Percentiles rank a stretch among this genome's conserved stretches.
Conservation (phyloP, 2,888 invertebrate genomes). For the Drosophila tanythrix region DNA sequence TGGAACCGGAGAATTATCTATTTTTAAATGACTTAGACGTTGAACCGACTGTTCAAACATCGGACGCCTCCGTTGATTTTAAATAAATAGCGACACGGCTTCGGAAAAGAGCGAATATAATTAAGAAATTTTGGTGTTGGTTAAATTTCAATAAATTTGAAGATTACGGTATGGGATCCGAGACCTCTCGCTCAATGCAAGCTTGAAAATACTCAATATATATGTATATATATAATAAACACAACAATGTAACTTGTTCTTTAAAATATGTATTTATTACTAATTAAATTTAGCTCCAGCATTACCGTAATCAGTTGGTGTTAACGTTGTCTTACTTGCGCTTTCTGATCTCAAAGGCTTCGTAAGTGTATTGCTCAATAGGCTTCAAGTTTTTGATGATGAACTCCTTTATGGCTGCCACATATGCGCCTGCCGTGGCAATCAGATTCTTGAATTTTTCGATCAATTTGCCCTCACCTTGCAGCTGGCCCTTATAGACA, state of each 20-base stretch:
- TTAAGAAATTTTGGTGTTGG: too few relatives aligned
- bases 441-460: constrained; percentile 59
- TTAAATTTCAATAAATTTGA: too few relatives aligned
- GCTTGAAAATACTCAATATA: background rate
- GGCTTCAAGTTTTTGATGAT: constrained; percentile 50
- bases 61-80: too few relatives aligned
- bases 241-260: background rate
- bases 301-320: background rate
- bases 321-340: background rate
- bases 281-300: background rate
- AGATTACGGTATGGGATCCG: background rate
- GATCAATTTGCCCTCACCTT: constrained; percentile 63
- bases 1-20: background rate
- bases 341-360: constrained; percentile 50
- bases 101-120: too few relatives aligned
- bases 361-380: constrained; percentile 50
- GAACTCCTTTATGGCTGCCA: constrained; percentile 63
- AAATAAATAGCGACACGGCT: too few relatives aligned
- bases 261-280: background rate
- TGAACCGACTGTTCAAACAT: background rate
- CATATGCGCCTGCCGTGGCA: constrained; percentile 51
- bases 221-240: background rate
- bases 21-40: background rate
- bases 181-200: too few relatives aligned
- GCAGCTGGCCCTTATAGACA: constrained; percentile 44